Evolutionary conservation across 2,888 invertebrate species (phyloP), one percentile per base, ranked within the genome.

Genomic region (Pristionchus japonicus): DNA sequence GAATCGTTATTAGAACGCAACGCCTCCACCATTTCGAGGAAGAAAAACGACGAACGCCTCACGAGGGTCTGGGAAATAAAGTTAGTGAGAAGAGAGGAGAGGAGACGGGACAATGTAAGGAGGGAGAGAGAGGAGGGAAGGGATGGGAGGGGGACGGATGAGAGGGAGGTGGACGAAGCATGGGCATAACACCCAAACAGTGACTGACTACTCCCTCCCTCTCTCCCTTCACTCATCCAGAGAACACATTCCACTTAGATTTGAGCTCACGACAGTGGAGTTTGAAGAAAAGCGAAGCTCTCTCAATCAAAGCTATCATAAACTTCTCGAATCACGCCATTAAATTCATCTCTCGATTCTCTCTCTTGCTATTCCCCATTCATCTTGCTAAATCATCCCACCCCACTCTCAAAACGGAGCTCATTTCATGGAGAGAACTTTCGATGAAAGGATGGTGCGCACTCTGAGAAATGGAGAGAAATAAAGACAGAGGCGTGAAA

Each of bases 101-200:
- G 49, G 64, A 64, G 57, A 27, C n/a, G 47, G 37, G 74, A 74
- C 49, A 43, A 74, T 20, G 13, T 67, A 86, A 11, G 20, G 23
- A 47, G 31, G 67, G 31, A 47, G 67, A 31, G 20, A n/a, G 70
- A 37, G 27, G 52, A 86, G 49, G 37, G 2, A 74, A n/a, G 31
- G 34, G 74, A 43, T 20, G 70, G 37, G 40, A 49, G 52, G 49
- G 47, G 20, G 23, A 86, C 47, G 31, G 47, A n/a, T 43, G 11
- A 40, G 57, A 70, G 67, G 86, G 86, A 15, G 34, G 37, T 23
- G 61, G 43, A n/a, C 23, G 84, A 86, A 47, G 61, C 34, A 84
- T 74, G 70, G 43, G 34, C 43, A 77, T 27, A 77, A 77, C 77
- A 77, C 43, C n/a, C 77, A 77, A 77, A 77, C 77, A 77, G 77